Evolutionary conservation across 23 tunicate species (phyloP).

Genomic region (Phallusia fumigata): DNA sequence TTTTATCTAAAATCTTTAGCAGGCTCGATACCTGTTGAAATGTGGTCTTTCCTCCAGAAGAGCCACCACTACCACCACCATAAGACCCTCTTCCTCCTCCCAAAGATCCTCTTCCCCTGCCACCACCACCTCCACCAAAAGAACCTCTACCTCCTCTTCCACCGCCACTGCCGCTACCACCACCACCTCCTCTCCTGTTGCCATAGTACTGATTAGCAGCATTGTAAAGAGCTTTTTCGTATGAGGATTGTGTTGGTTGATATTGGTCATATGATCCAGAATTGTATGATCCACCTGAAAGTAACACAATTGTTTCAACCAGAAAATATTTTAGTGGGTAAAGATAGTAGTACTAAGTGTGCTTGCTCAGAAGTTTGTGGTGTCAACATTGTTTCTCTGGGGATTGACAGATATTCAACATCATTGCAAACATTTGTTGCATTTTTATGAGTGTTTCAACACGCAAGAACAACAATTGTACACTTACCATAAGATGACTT

Average conservation of each 20-base stretch:
- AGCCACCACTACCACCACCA: constrained; percentile 28
- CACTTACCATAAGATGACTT: not conserved
- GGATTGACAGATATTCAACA: constrained; percentile 42
- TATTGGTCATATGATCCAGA: not conserved
- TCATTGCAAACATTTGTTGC: constrained; percentile 23
- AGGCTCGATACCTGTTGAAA: not conserved
- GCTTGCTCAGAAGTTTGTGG: constrained; percentile 14
- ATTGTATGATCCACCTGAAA: not conserved
- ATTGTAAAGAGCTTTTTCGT: constrained; percentile 62
- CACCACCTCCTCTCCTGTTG: constrained; percentile 32
- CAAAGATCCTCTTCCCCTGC: not conserved
- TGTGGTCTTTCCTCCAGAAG: not conserved
- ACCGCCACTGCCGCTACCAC: constrained; percentile 22
- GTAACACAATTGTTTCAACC: not conserved
- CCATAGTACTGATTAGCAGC: constrained; percentile 71
- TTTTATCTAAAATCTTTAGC: too few relatives aligned
- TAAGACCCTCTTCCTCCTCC: constrained; percentile 42
- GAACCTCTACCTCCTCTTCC: constrained; percentile 50
- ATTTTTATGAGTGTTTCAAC: too few relatives aligned
- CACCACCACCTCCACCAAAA: constrained; percentile 24
- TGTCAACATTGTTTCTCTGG: constrained; percentile 14
- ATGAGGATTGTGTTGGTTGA: constrained; percentile 54
- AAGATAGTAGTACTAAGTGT: not conserved
- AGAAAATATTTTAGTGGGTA: too few relatives aligned
- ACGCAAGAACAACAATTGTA: too few relatives aligned